Evolutionary conservation across 2,888 invertebrate species (phyloP).

Genomic region (Caenorhabditis afra): DNA sequence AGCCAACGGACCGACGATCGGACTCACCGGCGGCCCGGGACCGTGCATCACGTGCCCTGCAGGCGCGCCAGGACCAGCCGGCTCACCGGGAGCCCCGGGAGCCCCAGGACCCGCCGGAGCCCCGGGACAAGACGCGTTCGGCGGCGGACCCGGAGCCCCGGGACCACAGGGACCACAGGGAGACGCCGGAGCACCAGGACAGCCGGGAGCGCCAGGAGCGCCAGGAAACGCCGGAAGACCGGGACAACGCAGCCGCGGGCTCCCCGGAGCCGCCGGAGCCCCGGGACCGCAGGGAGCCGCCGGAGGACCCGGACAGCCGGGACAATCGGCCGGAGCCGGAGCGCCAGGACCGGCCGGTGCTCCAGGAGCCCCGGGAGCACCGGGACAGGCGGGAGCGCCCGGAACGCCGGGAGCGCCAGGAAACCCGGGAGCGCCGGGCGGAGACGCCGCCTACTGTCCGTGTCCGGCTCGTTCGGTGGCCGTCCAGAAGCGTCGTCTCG

Average conservation of each 20-base stretch:
- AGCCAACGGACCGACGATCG: constrained; percentile 59
- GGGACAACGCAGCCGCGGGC: constrained; percentile 47
- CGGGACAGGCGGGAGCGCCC: constrained; percentile 44
- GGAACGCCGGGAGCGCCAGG: constrained; percentile 53
- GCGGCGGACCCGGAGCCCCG: constrained; percentile 48
- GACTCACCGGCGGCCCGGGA: constrained; percentile 64
- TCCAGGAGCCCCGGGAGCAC: constrained; percentile 46
- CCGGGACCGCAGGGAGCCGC: constrained; percentile 66
- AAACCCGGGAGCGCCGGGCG: constrained; percentile 51
- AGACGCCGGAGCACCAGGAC: constrained; percentile 56
- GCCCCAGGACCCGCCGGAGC: constrained; percentile 62
- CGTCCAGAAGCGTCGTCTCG: constrained; percentile 35
- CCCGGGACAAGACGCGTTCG: constrained; percentile 47
- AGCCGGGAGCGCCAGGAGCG: constrained; percentile 47
- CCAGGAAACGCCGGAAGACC: constrained; percentile 43
- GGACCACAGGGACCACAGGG: constrained; percentile 52
- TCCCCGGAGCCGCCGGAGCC: constrained; percentile 65
- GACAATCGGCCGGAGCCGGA: constrained; percentile 24
- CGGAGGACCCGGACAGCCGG: constrained; percentile 60
- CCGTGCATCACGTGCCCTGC: constrained; percentile 58
- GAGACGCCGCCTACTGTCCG: constrained; percentile 46
- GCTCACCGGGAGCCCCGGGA: constrained; percentile 64
- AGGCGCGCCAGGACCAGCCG: constrained; percentile 66
- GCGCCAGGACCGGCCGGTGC: constrained; percentile 44
- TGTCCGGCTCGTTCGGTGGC: constrained; percentile 38